Evolutionary conservation across 2,888 invertebrate species (phyloP).

Genomic region (Metacarcinus magister): DNA sequence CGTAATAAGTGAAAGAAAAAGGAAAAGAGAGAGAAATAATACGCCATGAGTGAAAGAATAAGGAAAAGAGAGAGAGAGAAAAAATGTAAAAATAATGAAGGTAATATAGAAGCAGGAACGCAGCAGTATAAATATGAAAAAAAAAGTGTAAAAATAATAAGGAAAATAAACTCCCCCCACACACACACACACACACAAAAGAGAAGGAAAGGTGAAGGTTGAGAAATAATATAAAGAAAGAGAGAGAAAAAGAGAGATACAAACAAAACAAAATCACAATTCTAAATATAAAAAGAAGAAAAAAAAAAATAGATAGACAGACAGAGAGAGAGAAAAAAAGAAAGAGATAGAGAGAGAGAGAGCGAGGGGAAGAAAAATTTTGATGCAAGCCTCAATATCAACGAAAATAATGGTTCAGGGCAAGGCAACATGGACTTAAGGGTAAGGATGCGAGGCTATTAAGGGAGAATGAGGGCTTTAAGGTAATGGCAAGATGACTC

Average conservation of each 20-base stretch:
- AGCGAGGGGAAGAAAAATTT: background rate
- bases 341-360: background rate
- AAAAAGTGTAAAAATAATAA: too few relatives aligned
- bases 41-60: background rate
- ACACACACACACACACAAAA: too few relatives aligned
- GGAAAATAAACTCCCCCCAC: too few relatives aligned
- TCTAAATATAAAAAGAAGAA: too few relatives aligned
- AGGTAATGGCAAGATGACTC: slow-evolving; percentile 7
- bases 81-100: background rate
- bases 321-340: background rate
- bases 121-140: background rate
- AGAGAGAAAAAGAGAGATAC: background rate
- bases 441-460: background rate
- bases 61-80: background rate
- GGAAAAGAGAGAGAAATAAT: background rate
- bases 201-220: too few relatives aligned
- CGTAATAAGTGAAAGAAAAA: background rate
- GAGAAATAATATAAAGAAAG: too few relatives aligned
- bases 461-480: background rate
- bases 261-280: background rate
- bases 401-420: background rate
- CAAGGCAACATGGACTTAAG: background rate
- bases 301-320: too few relatives aligned
- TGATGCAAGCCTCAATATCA: background rate
- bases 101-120: background rate